A percentile compares a stretch with the other conserved stretches of the same genome.
phyloP scores from a whole-genome alignment of 2,113 vertebrate species.

The Chionomys nivalis region DNA sequence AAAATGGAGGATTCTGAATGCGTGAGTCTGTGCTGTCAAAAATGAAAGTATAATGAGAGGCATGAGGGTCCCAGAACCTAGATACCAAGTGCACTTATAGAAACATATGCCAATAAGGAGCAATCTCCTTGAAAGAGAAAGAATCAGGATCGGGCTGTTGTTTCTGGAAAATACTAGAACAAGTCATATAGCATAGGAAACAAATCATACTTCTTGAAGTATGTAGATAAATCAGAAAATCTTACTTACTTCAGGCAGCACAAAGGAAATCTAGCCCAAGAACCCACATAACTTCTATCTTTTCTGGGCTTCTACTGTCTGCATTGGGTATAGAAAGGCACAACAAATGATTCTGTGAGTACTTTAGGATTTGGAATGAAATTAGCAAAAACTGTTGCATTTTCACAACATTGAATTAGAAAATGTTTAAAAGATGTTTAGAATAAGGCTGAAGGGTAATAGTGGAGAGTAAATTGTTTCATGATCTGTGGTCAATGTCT shows the following conservation, averaged over 20 bases:
- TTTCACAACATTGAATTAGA: conserved; percentile 21
- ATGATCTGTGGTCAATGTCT: background rate
- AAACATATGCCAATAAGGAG: background rate
- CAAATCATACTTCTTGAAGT: background rate
- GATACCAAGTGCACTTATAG: background rate
- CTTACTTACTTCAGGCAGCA: background rate
- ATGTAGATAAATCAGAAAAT: background rate
- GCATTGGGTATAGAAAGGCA: background rate
- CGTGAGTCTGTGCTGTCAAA: background rate
- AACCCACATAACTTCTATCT: background rate
- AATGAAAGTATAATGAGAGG: background rate
- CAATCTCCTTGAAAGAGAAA: background rate
- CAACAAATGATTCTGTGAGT: background rate
- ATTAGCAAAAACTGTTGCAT: background rate
- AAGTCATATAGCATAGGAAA: background rate
- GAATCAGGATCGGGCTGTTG: background rate
- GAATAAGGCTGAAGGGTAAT: background rate
- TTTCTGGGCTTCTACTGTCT: background rate
- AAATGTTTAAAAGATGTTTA: background rate
- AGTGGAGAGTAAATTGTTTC: background rate
- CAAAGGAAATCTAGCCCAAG: background rate
- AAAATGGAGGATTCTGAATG: background rate
- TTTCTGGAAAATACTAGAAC: background rate
- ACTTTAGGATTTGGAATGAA: background rate
- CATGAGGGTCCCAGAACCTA: background rate